phyloP scores from a whole-genome alignment of 2,888 invertebrate species.

The Cantharis rustica region DNA sequence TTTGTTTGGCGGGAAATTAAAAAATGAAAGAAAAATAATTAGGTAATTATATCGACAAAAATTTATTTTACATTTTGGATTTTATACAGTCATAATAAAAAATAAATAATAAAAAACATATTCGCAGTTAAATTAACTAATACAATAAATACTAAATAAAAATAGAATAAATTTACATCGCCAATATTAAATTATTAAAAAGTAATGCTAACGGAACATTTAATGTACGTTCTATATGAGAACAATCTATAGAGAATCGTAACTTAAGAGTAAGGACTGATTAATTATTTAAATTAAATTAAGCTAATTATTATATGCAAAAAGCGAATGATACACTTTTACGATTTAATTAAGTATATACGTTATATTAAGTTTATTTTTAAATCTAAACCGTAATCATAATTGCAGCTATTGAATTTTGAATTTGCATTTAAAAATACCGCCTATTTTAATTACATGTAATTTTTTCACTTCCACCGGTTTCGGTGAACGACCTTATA shows the following conservation, averaged over 20 bases:
- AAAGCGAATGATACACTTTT: conserved; percentile 9
- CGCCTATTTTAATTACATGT: background rate
- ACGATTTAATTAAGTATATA: background rate
- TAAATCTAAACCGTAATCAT: background rate
- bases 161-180: conserved; percentile 17
- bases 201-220: background rate
- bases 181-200: background rate
- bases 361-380: background rate
- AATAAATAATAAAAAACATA: conserved; percentile 13
- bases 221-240: background rate
- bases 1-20: too few relatives aligned
- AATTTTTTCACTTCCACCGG: background rate
- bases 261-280: background rate
- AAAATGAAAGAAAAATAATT: background rate
- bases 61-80: conserved; percentile 3
- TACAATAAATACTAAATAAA: conserved; percentile 24
- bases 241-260: background rate
- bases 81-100: conserved; percentile 12
- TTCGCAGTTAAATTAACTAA: background rate
- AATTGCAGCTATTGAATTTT: background rate
- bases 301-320: conserved; percentile 12
- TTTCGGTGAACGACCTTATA: background rate
- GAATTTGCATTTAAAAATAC: background rate
- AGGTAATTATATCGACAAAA: background rate
- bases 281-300: background rate